Conservation (phyloP, 2,888 invertebrate genomes). For the Stenchaetothrips biformis region DNA sequence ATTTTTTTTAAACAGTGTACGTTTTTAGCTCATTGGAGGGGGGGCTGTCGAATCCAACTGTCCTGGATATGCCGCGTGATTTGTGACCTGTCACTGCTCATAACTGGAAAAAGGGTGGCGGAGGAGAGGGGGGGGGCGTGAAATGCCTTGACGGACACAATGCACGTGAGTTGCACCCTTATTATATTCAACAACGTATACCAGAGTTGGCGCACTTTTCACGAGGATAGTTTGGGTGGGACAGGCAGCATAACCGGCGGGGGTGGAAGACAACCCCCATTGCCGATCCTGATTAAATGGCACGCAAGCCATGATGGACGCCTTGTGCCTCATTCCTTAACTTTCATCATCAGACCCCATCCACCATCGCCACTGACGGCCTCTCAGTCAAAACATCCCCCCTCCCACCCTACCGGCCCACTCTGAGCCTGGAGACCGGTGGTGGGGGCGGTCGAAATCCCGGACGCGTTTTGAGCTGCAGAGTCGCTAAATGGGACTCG, state of each 20-base stretch:
- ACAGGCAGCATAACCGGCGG: no score
- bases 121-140: not conserved
- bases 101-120: not conserved
- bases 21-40: no score
- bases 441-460: no score
- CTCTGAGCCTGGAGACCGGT: no score
- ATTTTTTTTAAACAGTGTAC: no score
- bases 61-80: not conserved
- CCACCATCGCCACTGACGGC: not conserved
- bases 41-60: constrained; percentile 20
- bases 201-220: no score
- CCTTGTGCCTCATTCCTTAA: not conserved
- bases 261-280: not conserved
- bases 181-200: no score
- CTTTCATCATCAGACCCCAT: not conserved
- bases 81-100: constrained; percentile 12
- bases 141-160: no score
- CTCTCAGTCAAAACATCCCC: not conserved
- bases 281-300: constrained; percentile 8
- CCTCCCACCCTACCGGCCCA: not conserved
- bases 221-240: no score
- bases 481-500: no score
- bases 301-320: not conserved
- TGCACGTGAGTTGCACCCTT: no score
- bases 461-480: no score